These are phyloP conservation scores for Chelonoidis abingdonii DNA, from an alignment of 2,113 vertebrate species.

Conservation along the genomic window DNA sequence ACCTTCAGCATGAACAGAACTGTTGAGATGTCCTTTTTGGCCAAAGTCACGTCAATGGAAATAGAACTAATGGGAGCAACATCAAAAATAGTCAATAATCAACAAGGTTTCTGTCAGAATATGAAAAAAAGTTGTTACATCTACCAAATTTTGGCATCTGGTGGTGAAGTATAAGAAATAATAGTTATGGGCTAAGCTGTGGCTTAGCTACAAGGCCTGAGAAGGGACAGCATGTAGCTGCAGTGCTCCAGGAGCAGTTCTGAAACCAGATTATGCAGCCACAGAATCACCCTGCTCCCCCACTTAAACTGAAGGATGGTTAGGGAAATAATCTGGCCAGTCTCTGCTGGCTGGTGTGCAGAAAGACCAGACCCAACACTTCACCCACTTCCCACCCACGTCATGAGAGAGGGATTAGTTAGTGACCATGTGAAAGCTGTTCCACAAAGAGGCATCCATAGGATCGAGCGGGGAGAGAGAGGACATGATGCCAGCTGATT, in stretches of 20 bases:
- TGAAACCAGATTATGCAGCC: not conserved
- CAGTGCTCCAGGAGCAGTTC: not conserved
- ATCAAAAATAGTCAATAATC: constrained; percentile 50
- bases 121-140: constrained; percentile 57
- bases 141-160: constrained; percentile 22
- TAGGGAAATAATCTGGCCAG: not conserved
- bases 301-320: fast-evolving
- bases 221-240: not conserved
- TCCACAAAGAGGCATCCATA: not conserved
- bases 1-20: constrained; percentile 66
- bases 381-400: no score
- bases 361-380: no score
- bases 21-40: constrained; percentile 38
- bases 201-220: not conserved
- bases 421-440: not conserved
- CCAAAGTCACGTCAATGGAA: constrained; percentile 44
- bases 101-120: constrained; percentile 61
- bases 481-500: not conserved
- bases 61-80: constrained; percentile 63
- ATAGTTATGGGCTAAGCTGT: not conserved
- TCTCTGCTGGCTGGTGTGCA: no score
- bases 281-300: not conserved
- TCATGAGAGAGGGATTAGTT: no score
- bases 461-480: not conserved
- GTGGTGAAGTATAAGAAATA: not conserved